Conservation (phyloP, 2,797 vertebrate genomes). For the Halcyon chelicuti region DNA sequence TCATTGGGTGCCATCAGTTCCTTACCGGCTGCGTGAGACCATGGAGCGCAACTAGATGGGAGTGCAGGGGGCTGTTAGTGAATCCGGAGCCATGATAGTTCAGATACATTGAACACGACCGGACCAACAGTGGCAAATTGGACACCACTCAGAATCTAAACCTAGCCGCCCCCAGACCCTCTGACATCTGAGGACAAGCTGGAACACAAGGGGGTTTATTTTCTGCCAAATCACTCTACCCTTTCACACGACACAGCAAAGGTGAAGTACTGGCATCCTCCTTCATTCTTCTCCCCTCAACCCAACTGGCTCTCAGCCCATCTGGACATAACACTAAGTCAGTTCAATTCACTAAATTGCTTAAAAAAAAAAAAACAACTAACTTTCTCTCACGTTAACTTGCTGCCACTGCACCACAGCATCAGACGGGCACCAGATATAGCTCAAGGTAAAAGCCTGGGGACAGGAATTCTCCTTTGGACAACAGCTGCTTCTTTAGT, state of each 20-base stretch:
- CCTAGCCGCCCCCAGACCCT: too few relatives aligned
- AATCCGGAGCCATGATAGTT: too few relatives aligned
- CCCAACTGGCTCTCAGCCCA: not conserved
- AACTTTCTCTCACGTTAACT: not conserved
- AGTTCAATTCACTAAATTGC: not conserved
- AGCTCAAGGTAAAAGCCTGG: not conserved
- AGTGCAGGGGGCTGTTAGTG: too few relatives aligned
- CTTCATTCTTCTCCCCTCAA: not conserved
- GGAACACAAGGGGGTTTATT: too few relatives aligned
- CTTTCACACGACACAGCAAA: not conserved
- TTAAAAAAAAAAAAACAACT: not conserved
- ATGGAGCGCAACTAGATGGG: too few relatives aligned
- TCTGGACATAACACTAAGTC: not conserved
- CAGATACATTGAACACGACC: too few relatives aligned
- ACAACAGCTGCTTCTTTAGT: not conserved
- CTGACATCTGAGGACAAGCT: too few relatives aligned
- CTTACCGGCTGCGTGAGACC: too few relatives aligned
- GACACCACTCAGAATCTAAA: too few relatives aligned
- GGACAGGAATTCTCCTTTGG: not conserved
- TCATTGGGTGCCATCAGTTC: too few relatives aligned
- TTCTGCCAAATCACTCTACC: too few relatives aligned
- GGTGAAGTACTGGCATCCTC: not conserved
- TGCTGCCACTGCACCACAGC: not conserved
- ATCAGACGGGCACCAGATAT: not conserved
- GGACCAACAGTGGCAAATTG: too few relatives aligned